Evolutionary conservation across 2,113 vertebrate genomes (phyloP).

Genomic region (Elachura formosa): DNA sequence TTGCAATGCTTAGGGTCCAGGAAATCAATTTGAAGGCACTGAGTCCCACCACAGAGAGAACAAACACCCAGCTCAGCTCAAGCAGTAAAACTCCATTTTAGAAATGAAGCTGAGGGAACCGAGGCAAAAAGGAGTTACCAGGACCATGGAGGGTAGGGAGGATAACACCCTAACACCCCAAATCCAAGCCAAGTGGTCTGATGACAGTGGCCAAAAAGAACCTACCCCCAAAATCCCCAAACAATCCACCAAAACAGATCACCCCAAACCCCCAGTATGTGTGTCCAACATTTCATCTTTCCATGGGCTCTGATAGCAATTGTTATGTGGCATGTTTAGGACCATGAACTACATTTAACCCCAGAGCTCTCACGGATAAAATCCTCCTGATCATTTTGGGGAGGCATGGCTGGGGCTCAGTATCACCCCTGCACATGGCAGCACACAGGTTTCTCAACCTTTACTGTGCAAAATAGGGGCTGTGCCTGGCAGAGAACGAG

Average conservation of each 20-base stretch:
- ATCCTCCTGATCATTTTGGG: fast-evolving
- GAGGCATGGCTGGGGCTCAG: not conserved
- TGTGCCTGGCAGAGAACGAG: not conserved
- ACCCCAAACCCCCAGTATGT: fast-evolving
- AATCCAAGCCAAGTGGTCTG: not conserved
- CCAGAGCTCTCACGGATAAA: not conserved
- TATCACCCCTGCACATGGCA: fast-evolving
- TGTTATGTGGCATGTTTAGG: not conserved
- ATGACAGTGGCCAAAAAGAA: not conserved
- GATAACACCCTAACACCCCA: not conserved
- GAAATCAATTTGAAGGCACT: not conserved
- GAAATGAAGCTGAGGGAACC: not conserved
- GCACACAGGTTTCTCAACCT: fast-evolving
- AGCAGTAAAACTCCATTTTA: not conserved
- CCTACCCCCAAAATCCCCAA: no score
- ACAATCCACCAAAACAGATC: not conserved
- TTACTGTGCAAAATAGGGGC: not conserved
- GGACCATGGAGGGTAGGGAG: not conserved
- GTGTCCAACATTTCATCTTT: fast-evolving
- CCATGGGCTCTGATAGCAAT: not conserved
- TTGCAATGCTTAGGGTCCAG: not conserved
- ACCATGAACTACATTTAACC: not conserved
- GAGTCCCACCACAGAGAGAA: fast-evolving
- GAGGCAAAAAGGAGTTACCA: not conserved
- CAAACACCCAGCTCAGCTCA: not conserved